Evolutionary conservation across 1,140 invertebrate species (phyloP).

Genomic region (Platyura marginata): DNA sequence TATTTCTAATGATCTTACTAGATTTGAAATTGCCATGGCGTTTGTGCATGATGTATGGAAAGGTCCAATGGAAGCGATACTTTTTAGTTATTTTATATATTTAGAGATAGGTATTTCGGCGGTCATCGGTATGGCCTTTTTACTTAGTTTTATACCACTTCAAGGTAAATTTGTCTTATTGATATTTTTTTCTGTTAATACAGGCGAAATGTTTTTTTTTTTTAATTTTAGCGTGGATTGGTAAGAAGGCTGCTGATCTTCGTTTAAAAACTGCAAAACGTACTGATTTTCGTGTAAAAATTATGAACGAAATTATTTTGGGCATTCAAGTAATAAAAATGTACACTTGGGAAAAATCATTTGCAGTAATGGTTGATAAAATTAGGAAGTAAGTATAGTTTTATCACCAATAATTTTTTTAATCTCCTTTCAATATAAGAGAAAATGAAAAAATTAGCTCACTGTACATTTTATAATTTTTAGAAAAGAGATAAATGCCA

Average conservation of each 20-base stretch:
- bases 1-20: slow-evolving; percentile 63
- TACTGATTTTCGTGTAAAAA: slow-evolving; percentile 61
- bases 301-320: slow-evolving; percentile 70
- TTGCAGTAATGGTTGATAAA: slow-evolving; percentile 42
- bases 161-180: slow-evolving; percentile 35
- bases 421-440: neutral
- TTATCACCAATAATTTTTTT: slow-evolving; percentile 2
- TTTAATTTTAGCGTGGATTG: slow-evolving; percentile 30
- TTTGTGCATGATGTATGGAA: slow-evolving; percentile 50
- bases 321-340: slow-evolving; percentile 76
- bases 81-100: slow-evolving; percentile 64
- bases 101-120: slow-evolving; percentile 46
- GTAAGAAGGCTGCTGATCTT: slow-evolving; percentile 42
- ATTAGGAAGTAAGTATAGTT: slow-evolving; percentile 23
- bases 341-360: slow-evolving; percentile 78
- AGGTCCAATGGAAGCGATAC: slow-evolving; percentile 54
- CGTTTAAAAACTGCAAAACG: slow-evolving; percentile 28
- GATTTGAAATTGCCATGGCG: slow-evolving; percentile 45
- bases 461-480: neutral
- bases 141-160: slow-evolving; percentile 67
- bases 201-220: neutral
- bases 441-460: no score
- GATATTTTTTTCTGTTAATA: no score
- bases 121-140: slow-evolving; percentile 54
- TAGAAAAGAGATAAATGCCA: slow-evolving; percentile 11